Conservation (phyloP, 2,113 vertebrate genomes). For the Rynchops niger region DNA sequence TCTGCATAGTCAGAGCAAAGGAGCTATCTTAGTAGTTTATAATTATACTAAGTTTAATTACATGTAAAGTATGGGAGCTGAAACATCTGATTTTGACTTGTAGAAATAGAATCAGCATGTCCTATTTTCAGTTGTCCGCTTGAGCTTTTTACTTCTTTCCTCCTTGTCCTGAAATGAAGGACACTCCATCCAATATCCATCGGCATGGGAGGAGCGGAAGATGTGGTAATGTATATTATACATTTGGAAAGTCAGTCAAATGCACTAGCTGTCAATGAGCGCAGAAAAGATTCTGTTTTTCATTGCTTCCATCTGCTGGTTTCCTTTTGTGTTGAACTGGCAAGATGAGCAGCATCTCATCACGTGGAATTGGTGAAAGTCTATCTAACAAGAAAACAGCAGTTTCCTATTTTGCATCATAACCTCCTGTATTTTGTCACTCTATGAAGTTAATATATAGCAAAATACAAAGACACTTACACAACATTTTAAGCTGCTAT, state of each 20-base stretch:
- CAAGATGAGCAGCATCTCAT: background rate
- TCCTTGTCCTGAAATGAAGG: background rate
- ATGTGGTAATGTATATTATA: background rate
- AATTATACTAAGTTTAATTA: background rate
- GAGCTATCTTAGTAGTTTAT: background rate
- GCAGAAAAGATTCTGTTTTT: constrained; percentile 22
- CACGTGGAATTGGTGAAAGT: background rate
- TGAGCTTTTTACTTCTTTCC: background rate
- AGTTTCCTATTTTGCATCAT: background rate
- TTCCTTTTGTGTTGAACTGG: constrained; percentile 46
- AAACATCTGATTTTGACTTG: constrained; percentile 5
- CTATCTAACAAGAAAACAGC: background rate
- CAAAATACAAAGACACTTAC: background rate
- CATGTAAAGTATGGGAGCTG: background rate
- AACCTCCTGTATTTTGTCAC: background rate
- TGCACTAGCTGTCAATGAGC: background rate
- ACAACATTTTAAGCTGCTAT: background rate
- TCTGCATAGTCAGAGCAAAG: background rate
- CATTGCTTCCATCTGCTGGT: constrained; percentile 46
- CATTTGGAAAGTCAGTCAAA: background rate
- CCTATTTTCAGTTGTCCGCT: constrained; percentile 3
- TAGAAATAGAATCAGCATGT: constrained; percentile 12
- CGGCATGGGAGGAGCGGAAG: background rate
- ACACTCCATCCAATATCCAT: background rate
- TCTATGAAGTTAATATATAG: background rate